A percentile compares a stretch with the other conserved stretches of the same genome.
Conservation (phyloP, 2,797 vertebrate genomes). For the Pteronotus mesoamericanus region DNA sequence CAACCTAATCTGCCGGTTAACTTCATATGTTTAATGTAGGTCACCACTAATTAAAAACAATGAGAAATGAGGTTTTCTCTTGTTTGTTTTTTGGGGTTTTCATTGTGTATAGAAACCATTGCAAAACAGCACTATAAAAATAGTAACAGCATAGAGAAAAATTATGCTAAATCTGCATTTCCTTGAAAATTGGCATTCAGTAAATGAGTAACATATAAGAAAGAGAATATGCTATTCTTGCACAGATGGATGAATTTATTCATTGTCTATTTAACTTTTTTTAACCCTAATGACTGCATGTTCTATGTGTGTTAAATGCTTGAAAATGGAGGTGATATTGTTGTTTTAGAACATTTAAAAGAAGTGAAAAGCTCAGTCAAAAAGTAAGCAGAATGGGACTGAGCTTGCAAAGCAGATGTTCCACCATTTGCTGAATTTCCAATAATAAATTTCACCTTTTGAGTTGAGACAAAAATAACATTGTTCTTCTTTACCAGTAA, state of each 20-base stretch:
- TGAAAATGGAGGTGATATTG: constrained; percentile 11
- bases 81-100: background rate
- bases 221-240: background rate
- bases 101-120: background rate
- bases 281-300: background rate
- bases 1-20: background rate
- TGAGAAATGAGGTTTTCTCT: background rate
- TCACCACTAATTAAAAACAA: background rate
- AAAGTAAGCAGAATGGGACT: background rate
- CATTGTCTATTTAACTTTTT: background rate
- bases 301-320: background rate
- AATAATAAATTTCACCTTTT: constrained; percentile 47
- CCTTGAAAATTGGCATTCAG: background rate
- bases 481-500: background rate
- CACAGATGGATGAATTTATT: background rate
- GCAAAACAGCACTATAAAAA: background rate
- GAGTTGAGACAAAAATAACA: background rate
- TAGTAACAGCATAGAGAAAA: background rate
- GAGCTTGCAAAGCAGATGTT: constrained; percentile 27
- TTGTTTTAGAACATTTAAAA: constrained; percentile 12
- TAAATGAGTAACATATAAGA: background rate
- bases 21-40: background rate
- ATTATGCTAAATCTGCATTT: background rate
- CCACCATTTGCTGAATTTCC: constrained; percentile 44
- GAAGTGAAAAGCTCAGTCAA: background rate